Evolutionary conservation across 2,113 vertebrate genomes (phyloP), one percentile per base, ranked within the genome.

Genomic region (Gnathonemus echidnorhynchus): DNA sequence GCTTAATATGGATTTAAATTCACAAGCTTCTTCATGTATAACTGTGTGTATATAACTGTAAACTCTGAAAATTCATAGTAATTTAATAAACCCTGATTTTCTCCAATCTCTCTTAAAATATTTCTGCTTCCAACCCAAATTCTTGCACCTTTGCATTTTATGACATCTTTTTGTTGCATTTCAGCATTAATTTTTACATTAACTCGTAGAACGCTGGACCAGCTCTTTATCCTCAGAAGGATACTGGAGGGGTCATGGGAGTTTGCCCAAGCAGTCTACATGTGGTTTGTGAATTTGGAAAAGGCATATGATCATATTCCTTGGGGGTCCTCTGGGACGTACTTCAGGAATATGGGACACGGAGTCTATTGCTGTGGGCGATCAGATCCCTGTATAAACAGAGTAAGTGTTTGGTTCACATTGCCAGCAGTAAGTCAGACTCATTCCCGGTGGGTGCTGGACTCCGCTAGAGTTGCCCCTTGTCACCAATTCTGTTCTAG

Each of bases 41-140:
- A 58, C 89, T 50, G 27, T 90, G n/a, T 90, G 89, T 90, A 90
- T 49, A 90, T 90, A 90, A 87, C 77, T 66, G 50, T 56, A 58
- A 89, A 80, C 49, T 89, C 53, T 85, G 9, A 83, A 86, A 84
- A 58, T 24, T 84, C 77, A 89, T 89, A 39, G 52, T 13, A 45
- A 87, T 74, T 87, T 87, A 90, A 90, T 90, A 90, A 90, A 90
- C 17, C n/a, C 21, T 70, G 84, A 48, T 52, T 85, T 85, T 85
- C 83, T 85, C 45, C 83, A 85, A 48, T 48, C 24, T 89, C 39
- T 56, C 50, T 62, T 74, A 77, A 77, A 77, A 80, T 80, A 13
- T 80, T 80, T 80, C 11, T 77, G 70, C 70, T 77, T 66, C 70
- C 70, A 77, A 35, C 70, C 70, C 35, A 15, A 77, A 39, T 77